phyloP scores from a whole-genome alignment of 2,888 invertebrate genomes.

The Trissolcus brochymenae region DNA sequence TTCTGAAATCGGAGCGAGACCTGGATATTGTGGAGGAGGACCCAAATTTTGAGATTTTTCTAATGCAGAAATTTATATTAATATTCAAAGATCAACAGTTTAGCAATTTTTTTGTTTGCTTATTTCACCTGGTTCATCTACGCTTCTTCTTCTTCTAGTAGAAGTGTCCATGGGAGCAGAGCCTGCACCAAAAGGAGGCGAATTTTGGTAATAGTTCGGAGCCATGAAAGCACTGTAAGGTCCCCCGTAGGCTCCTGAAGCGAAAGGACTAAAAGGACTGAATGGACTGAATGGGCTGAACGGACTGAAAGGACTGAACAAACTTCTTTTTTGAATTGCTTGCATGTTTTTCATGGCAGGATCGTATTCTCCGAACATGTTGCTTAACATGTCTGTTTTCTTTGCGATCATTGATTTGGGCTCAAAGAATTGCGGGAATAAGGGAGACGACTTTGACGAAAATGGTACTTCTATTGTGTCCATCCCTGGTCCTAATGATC shows the following conservation, averaged over 20 bases:
- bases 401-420: slow-evolving; percentile 68
- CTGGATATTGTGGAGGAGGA: slow-evolving; percentile 66
- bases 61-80: neutral
- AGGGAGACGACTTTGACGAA: slow-evolving; percentile 63
- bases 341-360: slow-evolving; percentile 4
- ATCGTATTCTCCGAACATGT: slow-evolving; percentile 63
- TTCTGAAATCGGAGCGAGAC: slow-evolving; percentile 64
- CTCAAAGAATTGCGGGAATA: slow-evolving; percentile 70
- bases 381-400: slow-evolving; percentile 68
- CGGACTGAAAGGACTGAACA: slow-evolving; percentile 47
- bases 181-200: slow-evolving; percentile 11
- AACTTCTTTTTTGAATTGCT: slow-evolving; percentile 59
- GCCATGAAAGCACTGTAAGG: slow-evolving; percentile 34
- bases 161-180: slow-evolving; percentile 18
- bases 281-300: slow-evolving; percentile 15
- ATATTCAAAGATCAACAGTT: no score
- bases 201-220: slow-evolving; percentile 36
- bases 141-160: slow-evolving; percentile 41
- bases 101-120: neutral
- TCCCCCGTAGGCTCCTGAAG: slow-evolving; percentile 19
- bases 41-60: slow-evolving; percentile 39
- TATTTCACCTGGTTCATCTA: slow-evolving; percentile 44
- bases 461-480: slow-evolving; percentile 66
- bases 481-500: slow-evolving; percentile 62
- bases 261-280: slow-evolving; percentile 7